These are phyloP conservation scores for Trigoniulus corallinus DNA, from an alignment of 1,140 invertebrate genomes.

Conservation along the genomic window DNA sequence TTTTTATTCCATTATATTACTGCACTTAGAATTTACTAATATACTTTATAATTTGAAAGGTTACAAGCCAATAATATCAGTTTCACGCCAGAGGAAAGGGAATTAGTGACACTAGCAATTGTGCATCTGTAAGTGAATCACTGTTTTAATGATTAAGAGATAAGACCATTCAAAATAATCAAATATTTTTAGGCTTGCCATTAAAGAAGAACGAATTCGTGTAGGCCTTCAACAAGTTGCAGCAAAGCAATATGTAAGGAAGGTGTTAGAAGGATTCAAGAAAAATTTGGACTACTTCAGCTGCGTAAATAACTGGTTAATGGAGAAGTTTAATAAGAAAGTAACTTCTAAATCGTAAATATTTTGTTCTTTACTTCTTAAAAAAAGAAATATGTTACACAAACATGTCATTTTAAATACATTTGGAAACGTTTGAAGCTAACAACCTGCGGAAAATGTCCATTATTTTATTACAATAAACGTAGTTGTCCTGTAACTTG, in stretches of 20 bases:
- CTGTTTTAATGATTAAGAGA: not conserved
- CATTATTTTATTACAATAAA: slow-evolving; percentile 14
- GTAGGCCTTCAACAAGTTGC: not conserved
- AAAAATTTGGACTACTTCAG: not conserved
- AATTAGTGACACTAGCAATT: not conserved
- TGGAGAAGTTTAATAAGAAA: not conserved
- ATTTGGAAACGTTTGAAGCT: no score
- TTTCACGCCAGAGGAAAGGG: not conserved
- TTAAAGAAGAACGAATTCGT: not conserved
- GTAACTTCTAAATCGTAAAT: not conserved
- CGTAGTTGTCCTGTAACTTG: slow-evolving; percentile 16
- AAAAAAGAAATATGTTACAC: not conserved
- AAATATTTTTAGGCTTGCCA: not conserved
- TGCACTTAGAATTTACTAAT: no score
- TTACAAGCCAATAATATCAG: not conserved
- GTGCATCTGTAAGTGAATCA: not conserved
- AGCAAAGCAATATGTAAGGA: not conserved
- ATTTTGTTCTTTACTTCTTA: not conserved
- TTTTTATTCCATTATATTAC: no score
- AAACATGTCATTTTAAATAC: not conserved
- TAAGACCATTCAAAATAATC: no score
- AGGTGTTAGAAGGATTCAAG: not conserved
- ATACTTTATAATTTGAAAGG: not conserved
- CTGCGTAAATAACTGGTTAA: not conserved
- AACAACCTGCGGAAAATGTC: no score